phyloP scores from a whole-genome alignment of 1,140 invertebrate genomes.

The Bombus waltoni region DNA sequence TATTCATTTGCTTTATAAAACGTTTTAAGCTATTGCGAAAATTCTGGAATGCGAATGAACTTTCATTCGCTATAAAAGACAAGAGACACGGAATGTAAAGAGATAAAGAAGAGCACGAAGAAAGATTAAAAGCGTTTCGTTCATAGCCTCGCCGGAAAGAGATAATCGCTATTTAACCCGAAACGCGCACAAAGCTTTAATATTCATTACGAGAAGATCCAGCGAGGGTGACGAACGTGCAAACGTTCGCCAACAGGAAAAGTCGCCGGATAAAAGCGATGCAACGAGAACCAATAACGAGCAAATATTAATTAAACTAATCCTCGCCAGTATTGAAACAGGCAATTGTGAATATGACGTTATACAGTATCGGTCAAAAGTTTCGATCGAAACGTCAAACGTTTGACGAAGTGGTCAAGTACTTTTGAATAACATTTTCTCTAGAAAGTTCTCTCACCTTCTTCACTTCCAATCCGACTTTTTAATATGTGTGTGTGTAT shows the following conservation, averaged over 20 bases:
- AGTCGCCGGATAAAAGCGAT: not conserved
- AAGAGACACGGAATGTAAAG: too few species aligned
- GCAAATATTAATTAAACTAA: constrained; percentile 38
- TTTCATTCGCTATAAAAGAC: too few species aligned
- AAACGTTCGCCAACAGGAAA: not conserved
- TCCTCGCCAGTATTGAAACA: not conserved
- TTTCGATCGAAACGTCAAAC: not conserved
- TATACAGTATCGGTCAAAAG: not conserved
- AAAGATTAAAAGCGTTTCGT: not conserved
- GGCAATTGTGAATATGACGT: not conserved
- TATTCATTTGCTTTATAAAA: too few species aligned
- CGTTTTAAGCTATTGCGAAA: not conserved
- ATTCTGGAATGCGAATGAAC: not conserved
- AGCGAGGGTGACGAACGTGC: not conserved
- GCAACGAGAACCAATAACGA: constrained; percentile 16
- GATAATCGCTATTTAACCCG: constrained; percentile 20
- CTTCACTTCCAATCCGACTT: not conserved
- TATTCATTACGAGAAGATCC: constrained; percentile 10
- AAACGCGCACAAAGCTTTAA: constrained; percentile 19
- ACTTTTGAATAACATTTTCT: not conserved
- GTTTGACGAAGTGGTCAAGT: not conserved
- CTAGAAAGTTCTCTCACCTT: not conserved
- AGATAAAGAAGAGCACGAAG: too few species aligned
- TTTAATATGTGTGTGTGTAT: too few species aligned
- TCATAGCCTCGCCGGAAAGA: not conserved